phyloP scores from a whole-genome alignment of 1,140 invertebrate genomes.

The Lethocerus indicus region DNA sequence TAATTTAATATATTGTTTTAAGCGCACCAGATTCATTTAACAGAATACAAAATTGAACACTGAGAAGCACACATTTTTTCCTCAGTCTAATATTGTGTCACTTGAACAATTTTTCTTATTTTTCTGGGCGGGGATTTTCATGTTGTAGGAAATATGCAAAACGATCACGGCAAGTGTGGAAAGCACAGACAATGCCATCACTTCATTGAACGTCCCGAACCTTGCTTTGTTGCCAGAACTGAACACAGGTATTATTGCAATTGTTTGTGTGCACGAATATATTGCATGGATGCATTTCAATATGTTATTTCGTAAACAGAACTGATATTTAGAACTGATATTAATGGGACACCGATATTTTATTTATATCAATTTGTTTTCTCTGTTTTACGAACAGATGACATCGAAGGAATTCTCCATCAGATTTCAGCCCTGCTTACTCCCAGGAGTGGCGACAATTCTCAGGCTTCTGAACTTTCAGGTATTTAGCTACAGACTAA shows the following conservation, averaged over 20 bases:
- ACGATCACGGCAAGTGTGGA: slow-evolving; percentile 10
- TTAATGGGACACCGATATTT: too few relatives aligned
- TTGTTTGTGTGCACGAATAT: background rate
- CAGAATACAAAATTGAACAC: too few relatives aligned
- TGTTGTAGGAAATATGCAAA: slow-evolving; percentile 9
- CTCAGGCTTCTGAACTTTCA: slow-evolving; percentile 1
- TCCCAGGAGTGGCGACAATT: slow-evolving; percentile 1
- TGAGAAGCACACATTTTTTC: too few relatives aligned
- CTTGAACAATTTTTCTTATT: too few relatives aligned
- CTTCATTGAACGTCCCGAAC: too few relatives aligned
- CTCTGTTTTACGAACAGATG: slow-evolving; percentile 4
- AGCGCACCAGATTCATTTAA: too few relatives aligned
- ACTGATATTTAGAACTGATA: too few relatives aligned
- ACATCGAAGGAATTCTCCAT: slow-evolving; percentile 9
- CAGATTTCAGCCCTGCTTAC: slow-evolving; percentile 10
- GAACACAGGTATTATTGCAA: background rate
- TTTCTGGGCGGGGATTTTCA: background rate
- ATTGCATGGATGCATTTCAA: too few relatives aligned
- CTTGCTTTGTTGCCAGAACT: background rate
- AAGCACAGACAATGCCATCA: background rate
- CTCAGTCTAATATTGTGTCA: too few relatives aligned
- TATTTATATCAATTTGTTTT: too few relatives aligned
- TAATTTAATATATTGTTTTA: background rate
- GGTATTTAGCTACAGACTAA: too few relatives aligned
- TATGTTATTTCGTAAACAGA: too few relatives aligned